Evolutionary conservation across 2,113 vertebrate species (phyloP), one percentile per base, ranked within the genome.

Genomic region (Anoura caudifer): DNA sequence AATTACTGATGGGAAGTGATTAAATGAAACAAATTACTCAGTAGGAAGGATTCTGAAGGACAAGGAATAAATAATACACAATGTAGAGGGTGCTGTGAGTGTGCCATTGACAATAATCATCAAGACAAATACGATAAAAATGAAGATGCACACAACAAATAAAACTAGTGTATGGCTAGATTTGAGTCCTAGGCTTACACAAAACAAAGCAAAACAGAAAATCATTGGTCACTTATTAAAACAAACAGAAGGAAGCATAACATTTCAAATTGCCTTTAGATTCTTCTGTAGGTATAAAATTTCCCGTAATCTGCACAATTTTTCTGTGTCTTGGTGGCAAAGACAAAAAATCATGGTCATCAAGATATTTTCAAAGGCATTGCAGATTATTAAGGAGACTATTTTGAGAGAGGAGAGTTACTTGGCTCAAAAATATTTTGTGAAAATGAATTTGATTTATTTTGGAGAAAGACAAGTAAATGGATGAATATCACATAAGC

Each of bases 11-110:
- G 59, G 72, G 50, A 94, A 84, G 81, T 84, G 63, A 90, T 96
- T 93, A 75, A 94, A 87, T 82, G 79, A 94, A 97, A n/a, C 11
- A 67, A 87, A 95, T 92, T 70, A 45, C 80, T 80, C 59, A 70
- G 15, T 63, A 56, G 81, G 19, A 93, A 93, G 59, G 15, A 83
- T 88, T 87, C 26, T 83, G 33, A 93, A 90, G 15, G 75, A 75
- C 61, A 87, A 61, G 12, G 20, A 52, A 56, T 94, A 90, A 90
- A 89, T 79, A 84, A 94, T 36, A 52, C 33, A 41, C 15, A 75
- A 36, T n/a, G 7, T 4, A 14, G 75, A 75, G 76, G 80, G 41
- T n/a, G 3, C 41, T 38, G 1, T 61, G 26, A 70, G 10, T 81
- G 9, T 67, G 52, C 1, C 13, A 54, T 4, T 61, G 36, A 54